phyloP scores from a whole-genome alignment of 2,888 invertebrate species.

The Rhagonycha fulva region DNA sequence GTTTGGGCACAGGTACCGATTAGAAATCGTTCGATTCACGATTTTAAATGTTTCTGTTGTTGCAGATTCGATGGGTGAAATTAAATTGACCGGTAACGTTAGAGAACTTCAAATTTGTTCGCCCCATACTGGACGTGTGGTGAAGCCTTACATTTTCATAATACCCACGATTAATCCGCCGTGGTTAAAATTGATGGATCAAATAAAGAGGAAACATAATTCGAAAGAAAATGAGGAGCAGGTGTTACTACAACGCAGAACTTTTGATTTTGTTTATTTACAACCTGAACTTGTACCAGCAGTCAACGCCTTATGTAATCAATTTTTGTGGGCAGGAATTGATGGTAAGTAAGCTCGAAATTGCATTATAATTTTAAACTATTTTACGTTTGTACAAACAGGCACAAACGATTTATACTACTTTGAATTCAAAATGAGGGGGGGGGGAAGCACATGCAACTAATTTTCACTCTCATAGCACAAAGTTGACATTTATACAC shows the following conservation, averaged over 20 bases:
- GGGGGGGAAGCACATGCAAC: too few relatives aligned
- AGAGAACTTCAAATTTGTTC: conserved; percentile 62
- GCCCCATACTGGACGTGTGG: conserved; percentile 69
- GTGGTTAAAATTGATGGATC: conserved; percentile 73
- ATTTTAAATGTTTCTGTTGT: background rate
- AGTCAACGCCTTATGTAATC: conserved; percentile 80
- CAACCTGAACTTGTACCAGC: conserved; percentile 87
- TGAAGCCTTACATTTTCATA: conserved; percentile 84
- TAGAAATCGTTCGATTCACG: background rate
- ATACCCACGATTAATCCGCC: conserved; percentile 68
- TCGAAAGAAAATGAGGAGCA: conserved; percentile 45
- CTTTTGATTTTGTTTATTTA: conserved; percentile 87
- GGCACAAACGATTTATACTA: too few relatives aligned
- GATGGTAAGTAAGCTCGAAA: conserved; percentile 69
- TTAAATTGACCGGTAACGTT: conserved; percentile 48
- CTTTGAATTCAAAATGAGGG: too few relatives aligned
- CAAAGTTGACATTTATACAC: too few relatives aligned
- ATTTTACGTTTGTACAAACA: too few relatives aligned
- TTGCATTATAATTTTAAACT: background rate
- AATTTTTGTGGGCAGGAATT: conserved; percentile 92
- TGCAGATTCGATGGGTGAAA: conserved; percentile 5
- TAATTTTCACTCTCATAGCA: too few relatives aligned
- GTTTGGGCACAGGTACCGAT: conserved; percentile 32
- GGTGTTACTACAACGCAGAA: conserved; percentile 55
- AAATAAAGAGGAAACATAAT: conserved; percentile 63